Evolutionary conservation across 2,888 invertebrate genomes (phyloP).

Genomic region (Nudaria mundana): DNA sequence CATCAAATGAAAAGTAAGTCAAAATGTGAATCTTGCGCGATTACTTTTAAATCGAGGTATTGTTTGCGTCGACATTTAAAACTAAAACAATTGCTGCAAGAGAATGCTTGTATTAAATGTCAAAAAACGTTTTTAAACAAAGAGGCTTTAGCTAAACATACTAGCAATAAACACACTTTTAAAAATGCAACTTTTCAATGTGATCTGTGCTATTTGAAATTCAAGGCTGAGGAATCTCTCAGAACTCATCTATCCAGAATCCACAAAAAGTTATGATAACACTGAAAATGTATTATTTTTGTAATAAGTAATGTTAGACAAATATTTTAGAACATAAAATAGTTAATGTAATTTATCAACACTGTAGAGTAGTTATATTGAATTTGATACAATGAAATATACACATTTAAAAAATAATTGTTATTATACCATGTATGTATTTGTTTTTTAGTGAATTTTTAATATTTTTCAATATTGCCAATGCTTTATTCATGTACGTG

Average conservation of each 20-base stretch:
- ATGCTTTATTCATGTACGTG: too few species aligned
- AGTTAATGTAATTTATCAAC: too few species aligned
- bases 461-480: too few species aligned
- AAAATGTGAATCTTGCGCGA: slow-evolving; percentile 63
- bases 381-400: too few species aligned
- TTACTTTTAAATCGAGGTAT: slow-evolving; percentile 71
- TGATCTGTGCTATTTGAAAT: slow-evolving; percentile 62
- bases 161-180: slow-evolving; percentile 61
- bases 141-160: slow-evolving; percentile 59
- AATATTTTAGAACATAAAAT: too few species aligned
- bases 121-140: slow-evolving; percentile 66
- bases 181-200: slow-evolving; percentile 66
- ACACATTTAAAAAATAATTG: too few species aligned
- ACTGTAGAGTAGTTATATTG: too few species aligned
- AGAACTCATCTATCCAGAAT: slow-evolving; percentile 59
- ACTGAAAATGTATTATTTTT: too few species aligned
- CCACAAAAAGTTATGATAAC: slow-evolving; percentile 69
- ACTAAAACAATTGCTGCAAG: slow-evolving; percentile 60
- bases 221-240: slow-evolving; percentile 63
- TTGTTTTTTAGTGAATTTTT: too few species aligned
- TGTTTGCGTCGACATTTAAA: slow-evolving; percentile 68
- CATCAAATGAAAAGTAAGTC: slow-evolving; percentile 66
- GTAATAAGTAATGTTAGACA: too few species aligned
- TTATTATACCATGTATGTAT: too few species aligned
- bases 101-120: slow-evolving; percentile 67